phyloP scores from a whole-genome alignment of 2,113 vertebrate genomes.

The Solea senegalensis region DNA sequence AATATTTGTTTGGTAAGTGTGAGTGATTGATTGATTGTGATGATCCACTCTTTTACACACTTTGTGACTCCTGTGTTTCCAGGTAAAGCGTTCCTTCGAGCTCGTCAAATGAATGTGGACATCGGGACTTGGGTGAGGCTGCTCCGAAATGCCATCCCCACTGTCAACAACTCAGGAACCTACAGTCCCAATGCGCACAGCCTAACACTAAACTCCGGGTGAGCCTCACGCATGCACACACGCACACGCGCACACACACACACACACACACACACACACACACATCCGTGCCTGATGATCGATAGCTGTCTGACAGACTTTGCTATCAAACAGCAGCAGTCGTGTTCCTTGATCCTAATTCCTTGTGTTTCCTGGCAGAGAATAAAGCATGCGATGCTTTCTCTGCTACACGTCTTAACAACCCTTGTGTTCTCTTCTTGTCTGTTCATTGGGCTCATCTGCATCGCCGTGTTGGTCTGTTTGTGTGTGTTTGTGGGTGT shows the following conservation, averaged over 20 bases:
- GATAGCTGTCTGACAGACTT: constrained; percentile 22
- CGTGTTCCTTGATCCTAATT: constrained; percentile 46
- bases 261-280: neutral
- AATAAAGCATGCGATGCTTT: constrained; percentile 39
- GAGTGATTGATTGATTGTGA: neutral
- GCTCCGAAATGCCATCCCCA: constrained; percentile 87
- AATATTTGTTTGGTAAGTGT: neutral
- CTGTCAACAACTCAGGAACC: constrained; percentile 79
- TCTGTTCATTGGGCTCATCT: constrained; percentile 40
- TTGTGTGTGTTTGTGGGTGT: constrained; percentile 28
- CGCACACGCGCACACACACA: neutral
- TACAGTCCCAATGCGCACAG: constrained; percentile 82
- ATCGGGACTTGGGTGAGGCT: constrained; percentile 90
- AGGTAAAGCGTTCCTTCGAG: constrained; percentile 89
- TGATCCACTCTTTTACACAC: neutral
- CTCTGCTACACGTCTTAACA: constrained; percentile 51
- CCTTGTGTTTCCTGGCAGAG: constrained; percentile 55
- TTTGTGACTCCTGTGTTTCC: constrained; percentile 14
- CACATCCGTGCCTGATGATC: constrained; percentile 5
- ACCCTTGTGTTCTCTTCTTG: constrained; percentile 55
- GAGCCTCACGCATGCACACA: constrained; percentile 40
- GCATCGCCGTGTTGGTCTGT: constrained; percentile 26
- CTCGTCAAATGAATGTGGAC: constrained; percentile 91
- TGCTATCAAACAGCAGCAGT: constrained; percentile 24
- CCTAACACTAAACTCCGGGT: constrained; percentile 66